Conservation (phyloP, 2,888 invertebrate species). For the Agrochola lota region DNA sequence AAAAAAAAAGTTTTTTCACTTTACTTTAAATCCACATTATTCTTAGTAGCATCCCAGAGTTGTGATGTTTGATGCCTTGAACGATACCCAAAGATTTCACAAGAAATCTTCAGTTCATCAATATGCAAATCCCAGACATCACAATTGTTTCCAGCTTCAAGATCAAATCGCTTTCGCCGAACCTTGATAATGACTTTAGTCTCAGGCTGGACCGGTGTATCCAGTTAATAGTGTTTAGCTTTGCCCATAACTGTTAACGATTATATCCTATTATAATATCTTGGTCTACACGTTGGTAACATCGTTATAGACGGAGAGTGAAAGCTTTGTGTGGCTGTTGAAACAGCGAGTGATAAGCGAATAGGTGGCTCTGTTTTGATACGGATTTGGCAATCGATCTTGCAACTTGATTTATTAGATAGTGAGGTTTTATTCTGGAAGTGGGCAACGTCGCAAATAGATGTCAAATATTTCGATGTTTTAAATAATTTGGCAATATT, state of each 20-base stretch:
- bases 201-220: slow-evolving; percentile 18
- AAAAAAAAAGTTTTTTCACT: too few relatives aligned
- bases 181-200: slow-evolving; percentile 57
- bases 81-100: background rate
- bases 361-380: background rate
- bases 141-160: slow-evolving; percentile 25
- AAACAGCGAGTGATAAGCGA: slow-evolving; percentile 14
- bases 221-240: slow-evolving; percentile 33
- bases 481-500: too few relatives aligned
- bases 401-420: background rate
- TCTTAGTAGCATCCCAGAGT: background rate
- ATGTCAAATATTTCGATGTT: too few relatives aligned
- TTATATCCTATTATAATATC: slow-evolving; percentile 33
- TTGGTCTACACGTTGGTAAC: slow-evolving; percentile 8
- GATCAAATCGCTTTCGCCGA: slow-evolving; percentile 37
- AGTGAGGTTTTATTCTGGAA: too few relatives aligned
- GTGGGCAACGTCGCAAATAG: too few relatives aligned
- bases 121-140: slow-evolving; percentile 18
- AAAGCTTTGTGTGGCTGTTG: slow-evolving; percentile 36
- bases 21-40: background rate
- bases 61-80: background rate
- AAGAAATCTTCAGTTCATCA: background rate
- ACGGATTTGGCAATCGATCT: background rate
- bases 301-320: slow-evolving; percentile 47
- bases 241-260: slow-evolving; percentile 34